These are phyloP conservation scores for Stegophylla sp. DNA, from an alignment of 2,888 invertebrate species.

Conservation along the genomic window DNA sequence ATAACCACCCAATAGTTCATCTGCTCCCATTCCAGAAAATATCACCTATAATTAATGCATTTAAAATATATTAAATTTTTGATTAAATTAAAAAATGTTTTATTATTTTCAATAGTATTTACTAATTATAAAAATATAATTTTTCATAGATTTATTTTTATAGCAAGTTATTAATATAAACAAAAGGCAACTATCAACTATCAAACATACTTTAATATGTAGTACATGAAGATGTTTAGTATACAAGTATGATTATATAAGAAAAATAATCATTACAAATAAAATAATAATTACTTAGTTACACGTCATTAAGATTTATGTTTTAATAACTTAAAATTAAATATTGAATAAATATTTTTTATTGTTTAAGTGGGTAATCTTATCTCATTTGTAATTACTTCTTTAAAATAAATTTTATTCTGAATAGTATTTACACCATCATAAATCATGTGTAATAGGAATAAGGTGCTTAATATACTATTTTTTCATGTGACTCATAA, in stretches of 20 bases:
- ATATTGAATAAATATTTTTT: background rate
- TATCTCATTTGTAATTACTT: background rate
- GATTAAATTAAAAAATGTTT: too few relatives aligned
- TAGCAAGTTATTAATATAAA: background rate
- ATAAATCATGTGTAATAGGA: background rate
- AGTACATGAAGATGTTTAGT: background rate
- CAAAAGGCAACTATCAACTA: background rate
- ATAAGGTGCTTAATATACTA: background rate
- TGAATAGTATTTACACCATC: background rate
- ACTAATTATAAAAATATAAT: too few relatives aligned
- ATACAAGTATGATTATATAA: background rate
- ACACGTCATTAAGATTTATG: background rate
- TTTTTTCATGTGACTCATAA: too few relatives aligned
- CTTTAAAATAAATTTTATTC: background rate
- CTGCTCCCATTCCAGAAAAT: conserved; percentile 92
- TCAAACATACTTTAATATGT: background rate
- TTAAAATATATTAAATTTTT: too few relatives aligned
- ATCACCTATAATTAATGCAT: conserved; percentile 70
- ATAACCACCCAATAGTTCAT: conserved; percentile 96
- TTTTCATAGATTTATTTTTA: background rate
- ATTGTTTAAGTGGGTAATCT: too few relatives aligned
- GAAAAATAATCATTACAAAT: background rate
- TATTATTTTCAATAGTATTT: too few relatives aligned
- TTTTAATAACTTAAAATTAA: background rate
- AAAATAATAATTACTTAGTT: background rate